These are phyloP conservation scores for Peucedramus taeniatus DNA, from an alignment of 2,113 vertebrate genomes.

Conservation along the genomic window DNA sequence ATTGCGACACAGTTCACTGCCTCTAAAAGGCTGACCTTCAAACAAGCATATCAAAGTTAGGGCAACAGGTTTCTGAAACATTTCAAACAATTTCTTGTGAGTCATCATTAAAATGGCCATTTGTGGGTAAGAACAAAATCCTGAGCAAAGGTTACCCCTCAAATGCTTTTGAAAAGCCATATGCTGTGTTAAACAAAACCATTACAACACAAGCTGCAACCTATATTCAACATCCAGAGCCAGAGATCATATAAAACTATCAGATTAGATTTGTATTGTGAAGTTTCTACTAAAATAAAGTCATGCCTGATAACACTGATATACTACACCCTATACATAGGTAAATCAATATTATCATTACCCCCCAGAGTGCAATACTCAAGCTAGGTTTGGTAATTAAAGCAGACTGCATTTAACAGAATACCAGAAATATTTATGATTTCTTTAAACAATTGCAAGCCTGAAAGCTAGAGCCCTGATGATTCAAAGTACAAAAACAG, in stretches of 20 bases:
- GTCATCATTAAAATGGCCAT: neutral
- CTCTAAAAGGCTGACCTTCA: neutral
- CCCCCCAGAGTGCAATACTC: neutral
- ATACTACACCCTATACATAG: neutral
- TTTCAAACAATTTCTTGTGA: conserved; percentile 13
- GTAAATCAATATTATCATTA: neutral
- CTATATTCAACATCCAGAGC: conserved; percentile 22
- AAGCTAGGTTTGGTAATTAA: neutral
- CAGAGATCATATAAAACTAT: conserved; percentile 13
- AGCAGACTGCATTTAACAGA: conserved; percentile 6
- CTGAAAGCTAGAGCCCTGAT: neutral
- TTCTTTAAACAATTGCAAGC: conserved; percentile 15
- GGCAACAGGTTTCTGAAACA: neutral
- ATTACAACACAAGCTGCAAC: neutral
- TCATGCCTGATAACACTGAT: neutral
- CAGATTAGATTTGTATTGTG: conserved; percentile 21
- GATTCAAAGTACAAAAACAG: conserved; percentile 16
- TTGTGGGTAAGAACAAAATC: conserved; percentile 7
- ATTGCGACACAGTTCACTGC: neutral
- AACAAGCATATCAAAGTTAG: neutral
- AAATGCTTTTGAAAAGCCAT: conserved; percentile 13
- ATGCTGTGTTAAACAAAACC: neutral
- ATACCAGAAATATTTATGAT: conserved; percentile 25
- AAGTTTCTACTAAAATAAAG: conserved; percentile 22
- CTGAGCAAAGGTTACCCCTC: neutral